Evolutionary conservation across 2,797 vertebrate genomes (phyloP).

Genomic region (Centropyge bicolor): DNA sequence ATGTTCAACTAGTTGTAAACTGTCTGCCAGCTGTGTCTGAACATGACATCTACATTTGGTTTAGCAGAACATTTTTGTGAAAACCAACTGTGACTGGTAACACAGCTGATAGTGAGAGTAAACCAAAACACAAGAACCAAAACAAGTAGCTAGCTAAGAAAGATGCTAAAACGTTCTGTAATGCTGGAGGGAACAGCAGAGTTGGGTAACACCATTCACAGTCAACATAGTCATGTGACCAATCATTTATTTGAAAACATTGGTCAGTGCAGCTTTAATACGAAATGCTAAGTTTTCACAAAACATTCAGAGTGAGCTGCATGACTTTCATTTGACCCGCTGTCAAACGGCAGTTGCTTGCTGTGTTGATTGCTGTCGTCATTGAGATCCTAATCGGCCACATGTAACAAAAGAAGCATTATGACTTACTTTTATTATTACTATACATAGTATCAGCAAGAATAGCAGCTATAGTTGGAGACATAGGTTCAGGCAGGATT

Average conservation of each 20-base stretch:
- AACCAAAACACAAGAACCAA: neutral
- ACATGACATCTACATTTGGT: neutral
- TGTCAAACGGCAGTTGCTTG: neutral
- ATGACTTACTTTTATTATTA: neutral
- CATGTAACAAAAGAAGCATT: slow-evolving; percentile 1
- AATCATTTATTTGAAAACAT: neutral
- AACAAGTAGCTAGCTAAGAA: too few species aligned
- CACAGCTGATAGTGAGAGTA: neutral
- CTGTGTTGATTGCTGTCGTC: neutral
- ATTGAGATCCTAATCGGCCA: neutral
- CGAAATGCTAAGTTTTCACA: neutral
- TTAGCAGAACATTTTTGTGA: neutral
- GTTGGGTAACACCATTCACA: neutral
- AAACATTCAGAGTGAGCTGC: neutral
- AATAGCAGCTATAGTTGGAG: slow-evolving; percentile 8
- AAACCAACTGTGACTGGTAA: neutral
- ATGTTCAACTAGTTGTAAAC: neutral
- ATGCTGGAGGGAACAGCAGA: neutral
- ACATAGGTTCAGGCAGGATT: slow-evolving; percentile 8
- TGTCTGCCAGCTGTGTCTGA: neutral
- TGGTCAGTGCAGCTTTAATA: neutral
- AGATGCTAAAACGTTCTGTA: neutral
- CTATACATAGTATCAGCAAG: slow-evolving; percentile 2
- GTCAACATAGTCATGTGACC: neutral
- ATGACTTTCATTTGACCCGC: neutral